Percentiles rank a stretch among this genome's conserved stretches.
Conservation (phyloP, 2,113 vertebrate genomes). For the Serinus canaria region DNA sequence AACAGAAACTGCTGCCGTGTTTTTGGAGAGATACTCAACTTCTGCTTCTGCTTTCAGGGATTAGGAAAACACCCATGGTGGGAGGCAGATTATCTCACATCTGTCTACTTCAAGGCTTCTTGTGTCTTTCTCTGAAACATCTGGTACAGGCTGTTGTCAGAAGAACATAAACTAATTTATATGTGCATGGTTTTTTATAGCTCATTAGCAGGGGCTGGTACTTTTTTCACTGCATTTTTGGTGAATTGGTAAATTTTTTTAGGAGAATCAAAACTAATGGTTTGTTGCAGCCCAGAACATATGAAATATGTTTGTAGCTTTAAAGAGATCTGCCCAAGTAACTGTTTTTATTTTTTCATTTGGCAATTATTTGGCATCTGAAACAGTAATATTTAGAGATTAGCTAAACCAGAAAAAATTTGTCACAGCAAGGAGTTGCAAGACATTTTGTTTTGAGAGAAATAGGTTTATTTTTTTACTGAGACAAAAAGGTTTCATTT, state of each 20-base stretch:
- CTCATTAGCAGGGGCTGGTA: not conserved
- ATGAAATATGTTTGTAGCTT: not conserved
- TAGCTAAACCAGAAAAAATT: not conserved
- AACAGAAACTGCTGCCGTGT: not conserved
- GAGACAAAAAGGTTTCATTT: not conserved
- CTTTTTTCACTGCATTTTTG: not conserved
- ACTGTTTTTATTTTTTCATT: not conserved
- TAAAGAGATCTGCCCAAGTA: not conserved
- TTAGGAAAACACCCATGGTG: slow-evolving; percentile 33
- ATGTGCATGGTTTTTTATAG: not conserved
- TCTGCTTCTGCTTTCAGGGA: slow-evolving; percentile 49
- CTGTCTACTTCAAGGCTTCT: slow-evolving; percentile 27
- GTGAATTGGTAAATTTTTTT: not conserved
- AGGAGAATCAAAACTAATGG: not conserved
- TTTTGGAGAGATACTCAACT: not conserved
- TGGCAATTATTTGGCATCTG: not conserved
- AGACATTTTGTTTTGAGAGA: not conserved
- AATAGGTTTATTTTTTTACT: not conserved
- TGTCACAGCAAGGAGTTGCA: not conserved
- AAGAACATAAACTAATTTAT: slow-evolving; percentile 34
- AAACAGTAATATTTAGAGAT: not conserved
- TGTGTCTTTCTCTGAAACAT: slow-evolving; percentile 24
- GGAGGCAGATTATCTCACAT: slow-evolving; percentile 53
- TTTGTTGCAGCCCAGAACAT: not conserved
- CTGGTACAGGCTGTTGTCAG: slow-evolving; percentile 25